phyloP scores from a whole-genome alignment of 1,140 invertebrate species.

The Neodiprion fabricii region DNA sequence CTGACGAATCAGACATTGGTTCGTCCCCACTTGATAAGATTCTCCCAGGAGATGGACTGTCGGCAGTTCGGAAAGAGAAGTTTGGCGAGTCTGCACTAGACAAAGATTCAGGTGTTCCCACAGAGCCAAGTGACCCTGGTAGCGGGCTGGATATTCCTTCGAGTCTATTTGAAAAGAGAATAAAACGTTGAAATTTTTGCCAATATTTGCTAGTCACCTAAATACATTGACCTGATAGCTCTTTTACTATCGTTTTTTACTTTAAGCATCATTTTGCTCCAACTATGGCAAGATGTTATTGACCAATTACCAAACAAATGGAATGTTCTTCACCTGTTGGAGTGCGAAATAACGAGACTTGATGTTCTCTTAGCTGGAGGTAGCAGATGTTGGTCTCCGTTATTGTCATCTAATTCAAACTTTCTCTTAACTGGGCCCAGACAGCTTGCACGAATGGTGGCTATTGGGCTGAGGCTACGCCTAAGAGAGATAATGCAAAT shows the following conservation, averaged over 20 bases:
- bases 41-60: constrained; percentile 61
- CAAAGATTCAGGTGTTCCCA: constrained; percentile 67
- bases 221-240: no score
- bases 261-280: no score
- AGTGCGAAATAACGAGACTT: constrained; percentile 51
- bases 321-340: constrained; percentile 45
- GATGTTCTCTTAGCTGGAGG: constrained; percentile 65
- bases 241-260: no score
- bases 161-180: constrained; percentile 36
- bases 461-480: constrained; percentile 83
- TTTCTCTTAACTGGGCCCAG: constrained; percentile 76
- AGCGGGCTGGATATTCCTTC: constrained; percentile 64
- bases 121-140: constrained; percentile 65
- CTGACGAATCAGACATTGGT: constrained; percentile 51
- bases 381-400: constrained; percentile 57
- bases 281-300: no score
- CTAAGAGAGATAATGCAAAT: constrained; percentile 48
- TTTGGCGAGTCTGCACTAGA: constrained; percentile 68
- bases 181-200: background rate
- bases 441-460: constrained; percentile 69
- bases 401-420: constrained; percentile 74
- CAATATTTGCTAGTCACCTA: no score
- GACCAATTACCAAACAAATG: background rate
- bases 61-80: constrained; percentile 64
- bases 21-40: constrained; percentile 45